phyloP scores from a whole-genome alignment of 2,888 invertebrate genomes.

The Selenia dentaria region DNA sequence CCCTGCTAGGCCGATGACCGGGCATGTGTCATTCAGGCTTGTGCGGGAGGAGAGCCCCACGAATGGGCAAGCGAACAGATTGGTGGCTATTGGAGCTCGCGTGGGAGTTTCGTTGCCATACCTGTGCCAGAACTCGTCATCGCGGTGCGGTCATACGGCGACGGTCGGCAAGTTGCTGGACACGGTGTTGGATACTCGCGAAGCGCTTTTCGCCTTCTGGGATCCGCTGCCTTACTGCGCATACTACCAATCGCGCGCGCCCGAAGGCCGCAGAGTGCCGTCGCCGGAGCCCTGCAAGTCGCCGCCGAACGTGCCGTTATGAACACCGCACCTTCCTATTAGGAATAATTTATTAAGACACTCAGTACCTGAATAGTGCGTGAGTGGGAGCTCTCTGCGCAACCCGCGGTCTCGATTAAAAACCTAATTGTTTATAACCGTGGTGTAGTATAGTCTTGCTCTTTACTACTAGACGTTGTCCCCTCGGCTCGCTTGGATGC shows the following conservation, averaged over 20 bases:
- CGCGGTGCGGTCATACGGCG: conserved; percentile 85
- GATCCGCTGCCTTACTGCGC: conserved; percentile 94
- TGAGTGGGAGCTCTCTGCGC: conserved; percentile 63
- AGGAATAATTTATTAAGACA: conserved; percentile 71
- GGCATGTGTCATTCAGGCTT: conserved; percentile 91
- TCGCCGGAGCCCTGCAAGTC: conserved; percentile 84
- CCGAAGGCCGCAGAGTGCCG: conserved; percentile 76
- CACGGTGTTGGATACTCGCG: conserved; percentile 90
- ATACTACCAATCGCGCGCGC: conserved; percentile 92
- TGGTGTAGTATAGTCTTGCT: conserved; percentile 42
- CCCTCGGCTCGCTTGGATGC: conserved; percentile 46
- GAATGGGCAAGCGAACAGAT: conserved; percentile 65
- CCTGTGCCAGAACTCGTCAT: conserved; percentile 88
- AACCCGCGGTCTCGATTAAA: conserved; percentile 21
- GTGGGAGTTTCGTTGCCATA: conserved; percentile 93
- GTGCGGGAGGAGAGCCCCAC: conserved; percentile 85
- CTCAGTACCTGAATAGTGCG: conserved; percentile 81
- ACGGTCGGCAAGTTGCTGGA: conserved; percentile 86
- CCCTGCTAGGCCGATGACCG: conserved; percentile 88
- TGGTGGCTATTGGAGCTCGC: conserved; percentile 86
- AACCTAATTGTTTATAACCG: conserved; percentile 10
- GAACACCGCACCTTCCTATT: conserved; percentile 45
- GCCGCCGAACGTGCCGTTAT: conserved; percentile 77
- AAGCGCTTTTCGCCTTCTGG: conserved; percentile 93
- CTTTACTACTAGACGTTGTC: conserved; percentile 42